These are phyloP conservation scores for Mesochorus sp. DNA, from an alignment of 2,888 invertebrate genomes.

Conservation along the genomic window DNA sequence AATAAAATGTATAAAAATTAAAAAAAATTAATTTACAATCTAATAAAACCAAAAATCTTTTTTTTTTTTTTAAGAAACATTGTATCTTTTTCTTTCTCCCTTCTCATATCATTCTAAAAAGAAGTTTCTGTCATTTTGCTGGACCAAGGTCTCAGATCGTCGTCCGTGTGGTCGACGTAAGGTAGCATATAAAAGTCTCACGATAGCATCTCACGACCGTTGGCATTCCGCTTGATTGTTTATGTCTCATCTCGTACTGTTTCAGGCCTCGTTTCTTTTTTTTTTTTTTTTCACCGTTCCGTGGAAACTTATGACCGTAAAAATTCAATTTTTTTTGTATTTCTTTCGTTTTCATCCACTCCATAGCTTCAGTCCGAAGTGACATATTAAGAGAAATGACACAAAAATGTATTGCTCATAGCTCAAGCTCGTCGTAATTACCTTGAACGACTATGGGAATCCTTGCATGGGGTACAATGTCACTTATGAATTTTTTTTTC, in stretches of 20 bases:
- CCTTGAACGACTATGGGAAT: no score
- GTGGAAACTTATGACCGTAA: slow-evolving; percentile 2
- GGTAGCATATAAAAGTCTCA: slow-evolving; percentile 74
- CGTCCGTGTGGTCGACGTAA: slow-evolving; percentile 68
- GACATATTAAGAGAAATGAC: no score
- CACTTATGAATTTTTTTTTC: no score
- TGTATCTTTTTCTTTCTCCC: no score
- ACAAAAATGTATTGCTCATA: no score
- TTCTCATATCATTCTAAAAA: neutral
- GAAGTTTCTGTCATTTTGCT: slow-evolving; percentile 22
- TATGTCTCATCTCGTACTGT: slow-evolving; percentile 67
- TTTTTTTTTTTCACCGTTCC: neutral
- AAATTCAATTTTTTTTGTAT: slow-evolving; percentile 6
- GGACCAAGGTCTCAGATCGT: neutral
- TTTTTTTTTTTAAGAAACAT: neutral
- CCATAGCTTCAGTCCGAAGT: no score
- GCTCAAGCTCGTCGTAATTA: no score
- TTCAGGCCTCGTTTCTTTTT: slow-evolving; percentile 13
- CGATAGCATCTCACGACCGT: slow-evolving; percentile 66
- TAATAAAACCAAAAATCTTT: neutral
- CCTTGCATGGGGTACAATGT: no score
- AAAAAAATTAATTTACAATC: slow-evolving; percentile 18
- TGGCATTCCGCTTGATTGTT: slow-evolving; percentile 73
- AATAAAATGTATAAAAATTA: slow-evolving; percentile 29
- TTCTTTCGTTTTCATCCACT: neutral